A percentile compares a stretch with the other conserved stretches of the same genome.
phyloP scores from a whole-genome alignment of 2,888 invertebrate genomes.

The Oscheius sp. region DNA sequence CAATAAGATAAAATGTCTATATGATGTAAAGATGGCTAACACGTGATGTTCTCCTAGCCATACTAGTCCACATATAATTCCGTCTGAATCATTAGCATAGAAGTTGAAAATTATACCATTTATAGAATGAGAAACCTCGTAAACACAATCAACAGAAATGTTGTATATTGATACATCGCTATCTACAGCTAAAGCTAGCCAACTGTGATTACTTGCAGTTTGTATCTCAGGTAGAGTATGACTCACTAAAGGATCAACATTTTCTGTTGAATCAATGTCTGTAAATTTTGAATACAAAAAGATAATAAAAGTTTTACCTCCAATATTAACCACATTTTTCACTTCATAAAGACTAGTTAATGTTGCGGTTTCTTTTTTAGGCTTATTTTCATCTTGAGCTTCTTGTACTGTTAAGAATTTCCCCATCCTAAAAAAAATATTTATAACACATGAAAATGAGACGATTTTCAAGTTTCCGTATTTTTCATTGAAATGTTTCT shows the following conservation, averaged over 20 bases:
- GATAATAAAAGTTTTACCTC: constrained; percentile 3
- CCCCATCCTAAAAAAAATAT: constrained; percentile 8
- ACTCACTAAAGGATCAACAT: constrained; percentile 1
- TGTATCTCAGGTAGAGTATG: neutral
- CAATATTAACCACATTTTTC: neutral
- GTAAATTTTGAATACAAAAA: neutral
- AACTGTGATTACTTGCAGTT: constrained; percentile 4
- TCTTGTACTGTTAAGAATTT: neutral
- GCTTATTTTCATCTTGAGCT: neutral
- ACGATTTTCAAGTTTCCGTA: too few relatives aligned
- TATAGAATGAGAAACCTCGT: neutral
- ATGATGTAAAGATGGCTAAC: neutral
- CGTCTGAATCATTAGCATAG: neutral
- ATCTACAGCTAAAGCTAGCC: constrained; percentile 15
- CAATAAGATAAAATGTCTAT: neutral
- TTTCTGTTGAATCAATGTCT: constrained; percentile 10
- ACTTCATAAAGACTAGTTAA: constrained; percentile 13
- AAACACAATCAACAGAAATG: neutral
- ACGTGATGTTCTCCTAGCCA: constrained; percentile 8
- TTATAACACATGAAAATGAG: neutral
- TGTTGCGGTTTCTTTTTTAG: neutral
- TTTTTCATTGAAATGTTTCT: too few relatives aligned
- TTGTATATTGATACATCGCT: constrained; percentile 13
- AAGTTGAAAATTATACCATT: neutral
- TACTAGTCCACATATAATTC: neutral